phyloP scores from a whole-genome alignment of 2,797 vertebrate species.

The Arctocebus calabarensis region DNA sequence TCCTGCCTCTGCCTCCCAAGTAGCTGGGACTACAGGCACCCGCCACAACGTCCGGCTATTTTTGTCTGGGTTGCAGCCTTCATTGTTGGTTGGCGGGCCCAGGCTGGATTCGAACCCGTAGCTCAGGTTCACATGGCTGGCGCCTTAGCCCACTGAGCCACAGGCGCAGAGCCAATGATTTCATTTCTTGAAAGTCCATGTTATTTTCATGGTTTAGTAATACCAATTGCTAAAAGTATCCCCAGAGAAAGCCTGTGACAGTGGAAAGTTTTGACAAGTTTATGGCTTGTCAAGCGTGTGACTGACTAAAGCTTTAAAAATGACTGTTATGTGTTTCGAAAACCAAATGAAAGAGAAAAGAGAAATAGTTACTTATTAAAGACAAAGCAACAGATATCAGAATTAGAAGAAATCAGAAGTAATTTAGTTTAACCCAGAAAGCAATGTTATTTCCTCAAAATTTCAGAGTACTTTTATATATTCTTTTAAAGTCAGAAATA shows the following conservation, averaged over 20 bases:
- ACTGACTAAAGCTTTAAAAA: conserved; percentile 9
- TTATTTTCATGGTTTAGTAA: background rate
- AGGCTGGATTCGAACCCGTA: too few relatives aligned
- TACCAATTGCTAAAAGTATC: background rate
- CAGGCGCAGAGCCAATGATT: too few relatives aligned
- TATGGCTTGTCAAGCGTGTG: background rate
- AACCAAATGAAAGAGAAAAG: background rate
- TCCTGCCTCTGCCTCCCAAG: too few relatives aligned
- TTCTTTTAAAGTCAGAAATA: conserved; percentile 45
- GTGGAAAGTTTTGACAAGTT: background rate
- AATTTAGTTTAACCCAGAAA: conserved; percentile 35
- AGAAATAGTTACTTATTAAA: background rate
- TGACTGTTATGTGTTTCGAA: background rate
- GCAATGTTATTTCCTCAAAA: background rate
- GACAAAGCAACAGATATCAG: conserved; percentile 28
- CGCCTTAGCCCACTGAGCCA: too few relatives aligned
- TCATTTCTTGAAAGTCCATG: background rate
- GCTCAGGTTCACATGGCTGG: too few relatives aligned
- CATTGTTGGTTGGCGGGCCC: too few relatives aligned
- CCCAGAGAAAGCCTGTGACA: background rate
- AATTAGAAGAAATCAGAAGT: conserved; percentile 12
- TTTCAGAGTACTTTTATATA: conserved; percentile 19
- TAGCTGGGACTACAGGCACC: too few relatives aligned
- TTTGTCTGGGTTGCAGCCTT: too few relatives aligned
- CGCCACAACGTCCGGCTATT: too few relatives aligned